Evolutionary conservation across 2,888 invertebrate species (phyloP).

Genomic region (Nephrotoma appendiculata): DNA sequence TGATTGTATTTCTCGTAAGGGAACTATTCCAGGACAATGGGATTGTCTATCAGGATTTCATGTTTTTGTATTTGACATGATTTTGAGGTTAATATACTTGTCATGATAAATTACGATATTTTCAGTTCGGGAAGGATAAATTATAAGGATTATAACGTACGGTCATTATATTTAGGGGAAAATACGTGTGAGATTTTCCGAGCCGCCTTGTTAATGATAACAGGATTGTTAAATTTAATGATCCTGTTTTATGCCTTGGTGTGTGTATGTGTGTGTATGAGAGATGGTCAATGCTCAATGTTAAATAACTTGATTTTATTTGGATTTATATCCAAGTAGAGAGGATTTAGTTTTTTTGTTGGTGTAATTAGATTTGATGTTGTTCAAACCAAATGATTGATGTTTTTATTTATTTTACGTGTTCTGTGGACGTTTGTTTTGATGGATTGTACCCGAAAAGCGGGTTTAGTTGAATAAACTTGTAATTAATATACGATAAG

Average conservation of each 20-base stretch:
- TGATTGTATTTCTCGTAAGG: neutral
- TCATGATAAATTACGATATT: neutral
- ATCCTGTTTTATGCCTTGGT: neutral
- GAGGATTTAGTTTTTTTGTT: neutral
- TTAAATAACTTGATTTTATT: neutral
- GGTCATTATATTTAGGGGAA: neutral
- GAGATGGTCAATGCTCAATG: neutral
- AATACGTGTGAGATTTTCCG: neutral
- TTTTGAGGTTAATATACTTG: neutral
- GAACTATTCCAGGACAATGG: neutral
- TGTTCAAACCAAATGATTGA: neutral
- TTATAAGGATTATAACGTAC: neutral
- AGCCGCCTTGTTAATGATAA: neutral
- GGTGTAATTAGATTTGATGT: neutral
- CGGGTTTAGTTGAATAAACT: neutral
- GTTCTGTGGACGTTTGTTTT: neutral
- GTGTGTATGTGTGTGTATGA: neutral
- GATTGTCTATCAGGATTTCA: neutral
- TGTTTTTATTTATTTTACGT: neutral
- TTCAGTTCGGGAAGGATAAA: neutral
- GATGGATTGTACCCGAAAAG: neutral
- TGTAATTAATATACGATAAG: neutral
- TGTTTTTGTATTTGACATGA: neutral
- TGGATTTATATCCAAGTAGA: neutral
- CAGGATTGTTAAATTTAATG: neutral